Conservation (phyloP, 2,888 invertebrate species). For the Leucophenga montana region DNA sequence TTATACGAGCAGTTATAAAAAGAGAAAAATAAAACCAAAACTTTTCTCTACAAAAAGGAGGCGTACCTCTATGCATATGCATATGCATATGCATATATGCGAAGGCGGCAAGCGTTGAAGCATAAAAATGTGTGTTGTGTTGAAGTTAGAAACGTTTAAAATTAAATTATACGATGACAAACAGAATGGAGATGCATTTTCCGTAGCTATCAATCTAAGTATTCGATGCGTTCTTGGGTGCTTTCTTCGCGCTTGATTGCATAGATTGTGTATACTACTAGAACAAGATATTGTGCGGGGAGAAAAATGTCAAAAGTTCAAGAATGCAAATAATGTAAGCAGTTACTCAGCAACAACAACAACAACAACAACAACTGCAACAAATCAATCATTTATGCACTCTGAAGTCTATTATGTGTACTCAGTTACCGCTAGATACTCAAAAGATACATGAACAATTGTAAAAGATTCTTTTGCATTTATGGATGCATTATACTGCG, state of each 20-base stretch:
- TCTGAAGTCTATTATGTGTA: neutral
- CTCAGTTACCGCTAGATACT: neutral
- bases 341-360: slow-evolving; percentile 24
- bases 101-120: neutral
- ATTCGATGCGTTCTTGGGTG: too few species aligned
- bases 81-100: neutral
- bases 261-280: neutral
- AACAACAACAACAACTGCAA: slow-evolving; percentile 17
- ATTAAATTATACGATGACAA: too few species aligned
- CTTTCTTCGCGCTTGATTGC: neutral
- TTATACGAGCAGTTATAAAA: too few species aligned
- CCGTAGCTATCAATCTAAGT: too few species aligned
- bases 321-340: slow-evolving; percentile 29
- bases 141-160: neutral
- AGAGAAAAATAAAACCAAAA: too few species aligned
- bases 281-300: neutral
- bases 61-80: neutral
- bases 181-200: too few species aligned
- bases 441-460: neutral
- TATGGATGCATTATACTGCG: neutral
- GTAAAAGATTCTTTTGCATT: too few species aligned
- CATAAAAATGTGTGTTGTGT: neutral
- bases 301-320: slow-evolving; percentile 3
- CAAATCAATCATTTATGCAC: slow-evolving; percentile 16
- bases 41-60: too few species aligned